Percentiles rank a stretch among this genome's conserved stretches.
These are phyloP conservation scores for Portevinia maculata DNA, from an alignment of 2,888 invertebrate genomes.

Conservation along the genomic window DNA sequence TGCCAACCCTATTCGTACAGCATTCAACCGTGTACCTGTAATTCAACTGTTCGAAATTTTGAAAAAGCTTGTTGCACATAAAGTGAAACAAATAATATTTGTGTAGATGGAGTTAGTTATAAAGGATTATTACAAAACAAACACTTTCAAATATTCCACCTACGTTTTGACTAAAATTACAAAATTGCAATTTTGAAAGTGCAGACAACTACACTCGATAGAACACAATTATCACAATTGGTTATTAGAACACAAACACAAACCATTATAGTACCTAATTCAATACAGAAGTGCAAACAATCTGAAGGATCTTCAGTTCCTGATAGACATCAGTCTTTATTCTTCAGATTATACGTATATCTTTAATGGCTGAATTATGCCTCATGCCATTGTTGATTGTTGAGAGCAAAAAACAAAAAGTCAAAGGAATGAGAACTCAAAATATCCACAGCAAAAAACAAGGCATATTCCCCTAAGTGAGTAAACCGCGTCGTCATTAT, in stretches of 20 bases:
- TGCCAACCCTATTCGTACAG: too few relatives aligned
- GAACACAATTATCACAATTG: background rate
- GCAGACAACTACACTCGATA: background rate
- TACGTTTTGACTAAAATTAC: too few relatives aligned
- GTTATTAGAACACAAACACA: too few relatives aligned
- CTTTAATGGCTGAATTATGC: constrained; percentile 40
- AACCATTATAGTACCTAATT: too few relatives aligned
- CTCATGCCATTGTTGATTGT: constrained; percentile 42
- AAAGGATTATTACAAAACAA: too few relatives aligned
- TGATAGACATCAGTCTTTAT: constrained; percentile 15
- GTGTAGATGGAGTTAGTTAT: too few relatives aligned
- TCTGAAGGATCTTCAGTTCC: background rate
- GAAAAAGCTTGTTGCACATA: too few relatives aligned
- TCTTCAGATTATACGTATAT: constrained; percentile 10
- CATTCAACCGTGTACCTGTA: too few relatives aligned
- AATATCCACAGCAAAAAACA: constrained; percentile 12
- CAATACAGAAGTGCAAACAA: background rate
- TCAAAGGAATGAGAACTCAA: constrained; percentile 12
- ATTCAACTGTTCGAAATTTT: too few relatives aligned
- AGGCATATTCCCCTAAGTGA: constrained; percentile 63
- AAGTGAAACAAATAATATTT: too few relatives aligned
- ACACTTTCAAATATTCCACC: too few relatives aligned
- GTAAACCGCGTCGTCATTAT: constrained; percentile 67
- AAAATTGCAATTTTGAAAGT: too few relatives aligned
- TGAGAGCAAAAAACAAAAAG: constrained; percentile 11